These are phyloP conservation scores for Aproaerema taeniolella DNA, from an alignment of 2,888 invertebrate genomes.

Conservation along the genomic window DNA sequence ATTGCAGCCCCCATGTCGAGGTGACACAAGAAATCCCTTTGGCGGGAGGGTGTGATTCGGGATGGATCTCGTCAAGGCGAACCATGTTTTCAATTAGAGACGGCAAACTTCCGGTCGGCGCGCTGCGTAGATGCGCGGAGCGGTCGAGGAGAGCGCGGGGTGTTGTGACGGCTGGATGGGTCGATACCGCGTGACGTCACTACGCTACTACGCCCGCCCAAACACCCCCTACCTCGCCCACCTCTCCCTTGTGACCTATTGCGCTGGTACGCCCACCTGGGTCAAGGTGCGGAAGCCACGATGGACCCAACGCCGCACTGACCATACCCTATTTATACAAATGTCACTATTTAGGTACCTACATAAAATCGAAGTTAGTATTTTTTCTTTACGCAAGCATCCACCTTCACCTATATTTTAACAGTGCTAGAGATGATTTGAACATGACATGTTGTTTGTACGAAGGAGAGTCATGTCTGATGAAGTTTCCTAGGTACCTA, in stretches of 20 bases:
- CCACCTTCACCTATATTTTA: too few species aligned
- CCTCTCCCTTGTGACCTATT: slow-evolving; percentile 63
- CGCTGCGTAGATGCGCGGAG: slow-evolving; percentile 60
- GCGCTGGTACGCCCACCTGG: slow-evolving; percentile 68
- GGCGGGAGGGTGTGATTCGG: slow-evolving; percentile 21
- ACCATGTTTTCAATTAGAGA: slow-evolving; percentile 54
- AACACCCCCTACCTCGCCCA: slow-evolving; percentile 49
- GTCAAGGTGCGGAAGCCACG: slow-evolving; percentile 66
- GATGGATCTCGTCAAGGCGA: slow-evolving; percentile 39
- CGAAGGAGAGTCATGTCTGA: too few species aligned
- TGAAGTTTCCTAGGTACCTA: too few species aligned
- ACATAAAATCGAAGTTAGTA: too few species aligned
- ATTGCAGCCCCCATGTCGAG: slow-evolving; percentile 14
- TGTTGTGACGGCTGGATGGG: slow-evolving; percentile 69
- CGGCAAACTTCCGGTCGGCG: slow-evolving; percentile 54
- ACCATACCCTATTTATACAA: slow-evolving; percentile 27
- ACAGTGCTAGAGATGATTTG: too few species aligned
- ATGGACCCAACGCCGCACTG: slow-evolving; percentile 37
- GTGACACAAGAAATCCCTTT: slow-evolving; percentile 22
- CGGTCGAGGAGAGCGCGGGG: slow-evolving; percentile 37
- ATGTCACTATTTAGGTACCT: too few species aligned
- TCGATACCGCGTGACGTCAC: slow-evolving; percentile 73
- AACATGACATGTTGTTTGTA: too few species aligned
- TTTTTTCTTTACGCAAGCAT: too few species aligned
- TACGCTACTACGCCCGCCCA: slow-evolving; percentile 75